Conservation (phyloP, 1,140 invertebrate genomes). For the Heliconius hewitsoni region DNA sequence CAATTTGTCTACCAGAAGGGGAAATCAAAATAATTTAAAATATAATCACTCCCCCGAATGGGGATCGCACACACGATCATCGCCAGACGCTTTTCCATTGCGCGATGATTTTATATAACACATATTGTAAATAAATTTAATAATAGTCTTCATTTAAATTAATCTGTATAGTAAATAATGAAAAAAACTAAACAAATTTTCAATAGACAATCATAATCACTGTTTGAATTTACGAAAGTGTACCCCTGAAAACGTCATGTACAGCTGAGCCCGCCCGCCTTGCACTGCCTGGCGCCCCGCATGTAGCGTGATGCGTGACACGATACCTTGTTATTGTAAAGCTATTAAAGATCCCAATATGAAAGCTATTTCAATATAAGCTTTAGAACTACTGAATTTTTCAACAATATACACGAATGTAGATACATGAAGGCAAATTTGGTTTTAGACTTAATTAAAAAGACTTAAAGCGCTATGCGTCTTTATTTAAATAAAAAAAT, state of each 20-base stretch:
- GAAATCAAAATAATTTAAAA: too few species aligned
- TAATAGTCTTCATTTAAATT: neutral
- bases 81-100: too few species aligned
- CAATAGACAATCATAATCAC: neutral
- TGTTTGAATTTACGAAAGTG: neutral
- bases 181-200: neutral
- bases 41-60: too few species aligned
- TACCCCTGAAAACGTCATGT: neutral
- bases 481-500: too few species aligned
- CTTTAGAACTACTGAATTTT: neutral
- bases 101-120: too few species aligned
- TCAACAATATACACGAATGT: neutral
- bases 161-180: neutral
- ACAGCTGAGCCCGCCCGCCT: slow-evolving; percentile 27
- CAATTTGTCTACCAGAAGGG: too few species aligned
- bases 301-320: slow-evolving; percentile 32
- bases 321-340: slow-evolving; percentile 9
- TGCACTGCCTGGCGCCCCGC: slow-evolving; percentile 41
- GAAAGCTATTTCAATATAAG: neutral
- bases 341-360: neutral
- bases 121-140: neutral
- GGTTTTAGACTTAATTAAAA: neutral
- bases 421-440: neutral
- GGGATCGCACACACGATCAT: too few species aligned
- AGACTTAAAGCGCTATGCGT: neutral